phyloP scores from a whole-genome alignment of 2,797 vertebrate species.

The Perodicticus potto region DNA sequence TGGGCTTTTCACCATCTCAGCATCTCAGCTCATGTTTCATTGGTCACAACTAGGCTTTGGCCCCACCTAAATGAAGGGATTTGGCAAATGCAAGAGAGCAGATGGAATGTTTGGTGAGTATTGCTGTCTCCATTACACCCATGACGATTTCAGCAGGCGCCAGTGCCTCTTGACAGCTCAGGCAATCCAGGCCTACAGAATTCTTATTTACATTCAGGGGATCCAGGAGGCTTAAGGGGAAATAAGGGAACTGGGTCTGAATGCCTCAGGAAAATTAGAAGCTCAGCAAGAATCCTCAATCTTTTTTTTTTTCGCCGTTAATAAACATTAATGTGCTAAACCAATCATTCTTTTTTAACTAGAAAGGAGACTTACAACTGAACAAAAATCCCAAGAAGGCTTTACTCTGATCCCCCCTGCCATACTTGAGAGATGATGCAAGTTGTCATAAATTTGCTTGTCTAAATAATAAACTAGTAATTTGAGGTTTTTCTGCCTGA shows the following conservation, averaged over 20 bases:
- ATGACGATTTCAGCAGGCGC: not conserved
- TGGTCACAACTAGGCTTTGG: not conserved
- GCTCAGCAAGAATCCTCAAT: constrained; percentile 12
- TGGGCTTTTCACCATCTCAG: not conserved
- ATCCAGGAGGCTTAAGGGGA: not conserved
- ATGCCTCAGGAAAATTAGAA: not conserved
- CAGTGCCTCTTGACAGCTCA: not conserved
- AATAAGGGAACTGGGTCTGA: not conserved
- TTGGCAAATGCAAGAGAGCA: not conserved
- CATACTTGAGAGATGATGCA: not conserved
- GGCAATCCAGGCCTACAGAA: not conserved
- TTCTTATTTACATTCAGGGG: not conserved
- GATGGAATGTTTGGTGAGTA: not conserved
- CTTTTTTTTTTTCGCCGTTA: not conserved
- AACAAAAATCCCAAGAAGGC: not conserved
- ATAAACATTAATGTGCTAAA: not conserved
- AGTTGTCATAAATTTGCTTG: not conserved
- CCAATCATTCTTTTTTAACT: not conserved
- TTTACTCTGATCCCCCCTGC: not conserved
- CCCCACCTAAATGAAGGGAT: not conserved
- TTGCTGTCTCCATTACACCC: not conserved
- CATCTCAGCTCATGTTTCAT: constrained; percentile 1
- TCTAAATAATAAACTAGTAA: constrained; percentile 25
- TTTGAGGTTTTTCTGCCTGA: not conserved
- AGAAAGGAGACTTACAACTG: not conserved